Evolutionary conservation across 2,797 vertebrate genomes (phyloP).

Genomic region (Carcharodon carcharias): DNA sequence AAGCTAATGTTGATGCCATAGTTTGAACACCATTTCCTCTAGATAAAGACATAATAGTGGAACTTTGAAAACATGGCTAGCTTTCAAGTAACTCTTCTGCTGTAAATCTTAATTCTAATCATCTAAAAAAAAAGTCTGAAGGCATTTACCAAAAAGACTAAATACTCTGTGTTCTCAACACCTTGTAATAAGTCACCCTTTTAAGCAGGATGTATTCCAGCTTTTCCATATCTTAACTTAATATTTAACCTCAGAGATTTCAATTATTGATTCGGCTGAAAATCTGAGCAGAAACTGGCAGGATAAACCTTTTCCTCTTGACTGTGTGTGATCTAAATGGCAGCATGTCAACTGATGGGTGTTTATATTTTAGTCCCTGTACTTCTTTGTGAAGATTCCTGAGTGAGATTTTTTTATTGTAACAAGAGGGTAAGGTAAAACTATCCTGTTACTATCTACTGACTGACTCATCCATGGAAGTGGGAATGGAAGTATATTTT

Average conservation of each 20-base stretch:
- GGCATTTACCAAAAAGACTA: conserved; percentile 15
- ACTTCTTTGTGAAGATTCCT: background rate
- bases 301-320: background rate
- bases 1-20: background rate
- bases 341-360: background rate
- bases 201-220: background rate
- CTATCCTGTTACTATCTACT: no score
- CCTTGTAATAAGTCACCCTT: background rate
- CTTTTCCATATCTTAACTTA: background rate
- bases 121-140: background rate
- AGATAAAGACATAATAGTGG: background rate
- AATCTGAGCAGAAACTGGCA: background rate
- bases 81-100: conserved; percentile 7
- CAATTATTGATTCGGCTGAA: background rate
- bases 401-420: background rate
- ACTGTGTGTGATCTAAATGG: background rate
- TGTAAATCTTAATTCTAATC: conserved; percentile 10
- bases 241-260: background rate
- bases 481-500: no score
- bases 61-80: background rate
- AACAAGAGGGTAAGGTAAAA: background rate
- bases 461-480: no score
- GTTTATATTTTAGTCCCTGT: background rate
- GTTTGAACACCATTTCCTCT: background rate
- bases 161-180: background rate